Percentiles rank a stretch among this genome's conserved stretches.
phyloP scores from a whole-genome alignment of 53 echinoderm and acorn worm species.

The Holothuria scabra region DNA sequence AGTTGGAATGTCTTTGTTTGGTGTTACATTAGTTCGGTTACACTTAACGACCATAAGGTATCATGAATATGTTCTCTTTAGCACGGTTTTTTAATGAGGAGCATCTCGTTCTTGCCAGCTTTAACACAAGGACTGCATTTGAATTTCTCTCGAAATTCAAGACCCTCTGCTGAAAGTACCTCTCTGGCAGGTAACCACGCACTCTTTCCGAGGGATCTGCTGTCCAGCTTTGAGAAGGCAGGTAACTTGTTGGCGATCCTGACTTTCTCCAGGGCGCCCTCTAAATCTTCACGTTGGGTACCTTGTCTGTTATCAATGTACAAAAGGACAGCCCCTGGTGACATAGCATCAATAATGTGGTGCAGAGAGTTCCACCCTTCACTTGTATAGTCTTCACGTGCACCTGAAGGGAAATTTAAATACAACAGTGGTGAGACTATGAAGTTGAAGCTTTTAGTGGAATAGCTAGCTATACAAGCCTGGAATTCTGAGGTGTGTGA shows the following conservation, averaged over 20 bases:
- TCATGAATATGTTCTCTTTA: no score
- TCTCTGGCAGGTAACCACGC: not conserved
- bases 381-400: not conserved
- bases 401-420: not conserved
- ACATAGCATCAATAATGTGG: not conserved
- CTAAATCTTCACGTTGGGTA: not conserved
- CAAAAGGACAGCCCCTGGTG: not conserved
- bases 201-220: not conserved
- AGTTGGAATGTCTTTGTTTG: no score
- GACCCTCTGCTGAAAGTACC: not conserved
- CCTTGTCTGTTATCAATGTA: not conserved
- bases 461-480: no score
- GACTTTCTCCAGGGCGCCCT: not conserved
- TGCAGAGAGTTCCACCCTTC: not conserved
- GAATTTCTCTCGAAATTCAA: not conserved
- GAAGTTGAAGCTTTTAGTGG: no score
- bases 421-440: no score
- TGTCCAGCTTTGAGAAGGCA: not conserved
- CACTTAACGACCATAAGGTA: no score
- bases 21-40: no score
- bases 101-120: constrained; percentile 12
- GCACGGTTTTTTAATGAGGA: not conserved
- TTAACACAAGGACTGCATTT: not conserved
- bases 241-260: no score
- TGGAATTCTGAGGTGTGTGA: no score